Percentiles rank a stretch among this genome's conserved stretches.
phyloP scores from a whole-genome alignment of 2,113 vertebrate genomes.

The Python bivittatus region DNA sequence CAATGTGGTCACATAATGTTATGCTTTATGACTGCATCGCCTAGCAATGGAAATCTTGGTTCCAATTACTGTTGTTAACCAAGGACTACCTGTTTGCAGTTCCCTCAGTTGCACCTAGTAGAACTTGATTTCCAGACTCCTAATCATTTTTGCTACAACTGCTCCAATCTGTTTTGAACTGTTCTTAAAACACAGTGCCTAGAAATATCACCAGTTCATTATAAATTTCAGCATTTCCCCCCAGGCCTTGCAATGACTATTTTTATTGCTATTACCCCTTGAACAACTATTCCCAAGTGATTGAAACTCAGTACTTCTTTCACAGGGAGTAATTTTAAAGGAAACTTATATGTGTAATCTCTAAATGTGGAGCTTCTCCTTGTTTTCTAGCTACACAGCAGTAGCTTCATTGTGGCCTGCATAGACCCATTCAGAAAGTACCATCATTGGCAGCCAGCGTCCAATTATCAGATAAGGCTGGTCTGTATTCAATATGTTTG shows the following conservation, averaged over 20 bases:
- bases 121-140: not conserved
- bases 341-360: not conserved
- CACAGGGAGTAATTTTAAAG: not conserved
- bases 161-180: not conserved
- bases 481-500: not conserved
- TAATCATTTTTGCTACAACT: not conserved
- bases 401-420: not conserved
- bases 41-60: not conserved
- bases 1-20: not conserved
- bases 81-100: not conserved
- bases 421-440: not conserved
- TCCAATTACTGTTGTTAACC: not conserved
- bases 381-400: not conserved
- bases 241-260: not conserved
- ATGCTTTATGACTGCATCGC: not conserved
- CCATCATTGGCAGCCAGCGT: not conserved
- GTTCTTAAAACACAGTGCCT: not conserved
- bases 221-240: not conserved
- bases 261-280: not conserved
- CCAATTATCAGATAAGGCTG: not conserved
- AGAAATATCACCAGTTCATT: not conserved
- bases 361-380: not conserved
- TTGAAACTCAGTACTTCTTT: not conserved
- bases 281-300: not conserved
- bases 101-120: not conserved